phyloP scores from a whole-genome alignment of 1,140 invertebrate species.

The Dendroctonus valens region DNA sequence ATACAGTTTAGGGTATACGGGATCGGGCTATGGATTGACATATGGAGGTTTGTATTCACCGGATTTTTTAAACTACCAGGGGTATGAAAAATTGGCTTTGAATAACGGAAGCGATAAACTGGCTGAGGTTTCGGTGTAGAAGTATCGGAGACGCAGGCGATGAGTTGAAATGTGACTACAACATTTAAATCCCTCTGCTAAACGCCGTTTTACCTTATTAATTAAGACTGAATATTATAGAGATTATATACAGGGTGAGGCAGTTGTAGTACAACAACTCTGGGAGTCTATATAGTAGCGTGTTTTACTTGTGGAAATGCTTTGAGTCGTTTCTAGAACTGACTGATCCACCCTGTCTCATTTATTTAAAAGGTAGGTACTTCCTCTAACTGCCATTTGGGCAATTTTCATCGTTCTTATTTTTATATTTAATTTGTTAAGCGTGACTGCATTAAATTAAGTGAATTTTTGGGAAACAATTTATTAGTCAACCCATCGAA shows the following conservation, averaged over 20 bases:
- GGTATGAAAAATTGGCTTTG: not conserved
- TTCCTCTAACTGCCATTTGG: too few species aligned
- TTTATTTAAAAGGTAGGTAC: too few species aligned
- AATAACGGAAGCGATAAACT: not conserved
- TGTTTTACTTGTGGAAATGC: too few species aligned
- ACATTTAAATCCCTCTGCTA: not conserved
- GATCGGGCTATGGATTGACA: constrained; percentile 21
- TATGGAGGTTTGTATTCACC: not conserved
- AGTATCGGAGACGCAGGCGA: not conserved
- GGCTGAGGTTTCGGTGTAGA: too few species aligned
- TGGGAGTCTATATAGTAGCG: too few species aligned
- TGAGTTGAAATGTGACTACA: not conserved
- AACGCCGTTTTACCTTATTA: not conserved
- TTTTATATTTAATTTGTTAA: not conserved
- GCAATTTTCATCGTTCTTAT: too few species aligned
- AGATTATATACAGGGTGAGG: too few species aligned
- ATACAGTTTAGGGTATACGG: constrained; percentile 24
- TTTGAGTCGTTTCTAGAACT: too few species aligned
- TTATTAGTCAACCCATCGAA: not conserved
- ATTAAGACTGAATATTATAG: not conserved
- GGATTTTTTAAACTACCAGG: constrained; percentile 1
- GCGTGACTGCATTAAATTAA: not conserved
- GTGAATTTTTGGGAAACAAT: not conserved
- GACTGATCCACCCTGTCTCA: too few species aligned
- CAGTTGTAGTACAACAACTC: too few species aligned